Percentiles rank a stretch among this genome's conserved stretches.
Conservation (phyloP, 2,113 vertebrate species). For the Henicopernis longicauda region DNA sequence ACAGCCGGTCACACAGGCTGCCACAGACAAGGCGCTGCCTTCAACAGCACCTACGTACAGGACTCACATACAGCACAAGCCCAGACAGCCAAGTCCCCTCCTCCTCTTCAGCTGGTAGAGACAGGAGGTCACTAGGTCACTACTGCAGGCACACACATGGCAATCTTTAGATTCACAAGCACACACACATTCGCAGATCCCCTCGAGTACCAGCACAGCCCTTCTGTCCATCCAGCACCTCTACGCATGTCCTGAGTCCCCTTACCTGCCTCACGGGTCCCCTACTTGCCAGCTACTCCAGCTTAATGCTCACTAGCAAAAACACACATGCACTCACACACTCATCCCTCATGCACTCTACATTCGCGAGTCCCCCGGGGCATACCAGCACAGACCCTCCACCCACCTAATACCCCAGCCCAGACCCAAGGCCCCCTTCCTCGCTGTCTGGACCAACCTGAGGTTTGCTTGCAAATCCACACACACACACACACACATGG, state of each 20-base stretch:
- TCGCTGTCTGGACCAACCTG: neutral
- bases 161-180: neutral
- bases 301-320: neutral
- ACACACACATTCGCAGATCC: accelerated
- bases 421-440: accelerated
- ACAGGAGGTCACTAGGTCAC: neutral
- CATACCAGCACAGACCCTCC: neutral
- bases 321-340: neutral
- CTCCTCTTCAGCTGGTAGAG: neutral
- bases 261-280: neutral
- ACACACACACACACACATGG: too few relatives aligned
- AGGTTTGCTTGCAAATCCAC: neutral
- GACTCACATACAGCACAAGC: neutral
- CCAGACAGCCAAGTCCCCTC: neutral
- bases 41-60: neutral
- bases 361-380: neutral
- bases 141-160: neutral
- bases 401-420: neutral
- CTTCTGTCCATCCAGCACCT: neutral
- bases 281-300: neutral
- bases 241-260: accelerated
- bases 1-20: accelerated
- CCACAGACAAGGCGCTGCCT: neutral
- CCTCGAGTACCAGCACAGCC: accelerated
- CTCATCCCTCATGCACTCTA: neutral